These are phyloP conservation scores for Syngnathus typhle DNA, from an alignment of 2,113 vertebrate species.

Conservation along the genomic window DNA sequence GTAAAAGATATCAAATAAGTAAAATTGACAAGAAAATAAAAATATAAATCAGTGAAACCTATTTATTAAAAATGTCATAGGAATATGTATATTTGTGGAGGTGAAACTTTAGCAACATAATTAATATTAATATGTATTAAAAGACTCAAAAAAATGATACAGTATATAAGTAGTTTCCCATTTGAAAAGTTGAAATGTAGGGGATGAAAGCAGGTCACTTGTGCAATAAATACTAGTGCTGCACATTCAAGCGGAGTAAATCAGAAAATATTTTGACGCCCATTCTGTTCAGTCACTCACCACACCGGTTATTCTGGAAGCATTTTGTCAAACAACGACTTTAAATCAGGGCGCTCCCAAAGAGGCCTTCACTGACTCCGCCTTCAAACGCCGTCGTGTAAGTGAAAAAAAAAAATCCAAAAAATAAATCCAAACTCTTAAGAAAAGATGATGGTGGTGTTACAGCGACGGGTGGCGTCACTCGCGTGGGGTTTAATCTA, in stretches of 20 bases:
- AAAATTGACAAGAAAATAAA: too few relatives aligned
- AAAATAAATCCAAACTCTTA: not conserved
- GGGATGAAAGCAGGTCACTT: not conserved
- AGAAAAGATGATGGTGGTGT: not conserved
- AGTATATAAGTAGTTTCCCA: not conserved
- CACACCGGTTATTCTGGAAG: slow-evolving; percentile 39
- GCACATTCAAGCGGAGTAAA: not conserved
- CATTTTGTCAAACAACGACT: not conserved
- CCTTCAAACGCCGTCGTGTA: not conserved
- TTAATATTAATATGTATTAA: too few relatives aligned
- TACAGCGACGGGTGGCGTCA: not conserved
- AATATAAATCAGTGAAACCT: too few relatives aligned
- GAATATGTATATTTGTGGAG: too few relatives aligned
- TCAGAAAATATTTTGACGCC: not conserved
- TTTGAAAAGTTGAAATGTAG: not conserved
- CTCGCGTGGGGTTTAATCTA: not conserved
- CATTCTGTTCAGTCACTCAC: not conserved
- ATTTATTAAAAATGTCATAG: too few relatives aligned
- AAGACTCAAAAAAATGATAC: not conserved
- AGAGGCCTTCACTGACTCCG: not conserved
- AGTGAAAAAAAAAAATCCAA: not conserved
- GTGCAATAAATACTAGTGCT: not conserved
- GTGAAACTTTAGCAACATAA: too few relatives aligned
- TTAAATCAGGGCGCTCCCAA: not conserved
- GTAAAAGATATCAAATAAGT: too few relatives aligned